phyloP scores from a whole-genome alignment of 2,797 vertebrate species.

The Lagodon rhomboides region DNA sequence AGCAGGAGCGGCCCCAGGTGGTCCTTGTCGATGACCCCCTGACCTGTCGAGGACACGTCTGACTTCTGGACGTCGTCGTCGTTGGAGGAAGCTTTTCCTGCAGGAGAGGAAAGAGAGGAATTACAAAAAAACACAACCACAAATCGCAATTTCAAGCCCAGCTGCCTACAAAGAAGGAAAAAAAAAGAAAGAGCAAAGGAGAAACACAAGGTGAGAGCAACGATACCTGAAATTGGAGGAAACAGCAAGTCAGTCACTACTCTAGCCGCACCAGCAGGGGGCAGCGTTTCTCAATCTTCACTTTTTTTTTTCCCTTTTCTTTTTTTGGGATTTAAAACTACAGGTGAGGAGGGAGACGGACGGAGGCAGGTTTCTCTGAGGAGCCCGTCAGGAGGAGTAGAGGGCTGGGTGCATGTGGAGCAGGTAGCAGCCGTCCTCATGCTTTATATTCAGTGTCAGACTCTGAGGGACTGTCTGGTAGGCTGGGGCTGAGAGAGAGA shows the following conservation, averaged over 20 bases:
- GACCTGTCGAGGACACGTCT: slow-evolving; percentile 96
- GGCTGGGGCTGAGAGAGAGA: slow-evolving; percentile 72
- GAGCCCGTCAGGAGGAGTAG: slow-evolving; percentile 75
- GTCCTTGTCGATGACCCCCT: slow-evolving; percentile 97
- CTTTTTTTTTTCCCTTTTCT: slow-evolving; percentile 18
- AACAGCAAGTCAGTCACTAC: slow-evolving; percentile 43
- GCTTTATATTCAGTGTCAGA: slow-evolving; percentile 86
- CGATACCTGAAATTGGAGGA: slow-evolving; percentile 61
- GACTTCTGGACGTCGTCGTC: slow-evolving; percentile 97
- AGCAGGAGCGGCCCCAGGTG: slow-evolving; percentile 93
- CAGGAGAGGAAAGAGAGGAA: neutral
- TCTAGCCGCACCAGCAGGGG: slow-evolving; percentile 77
- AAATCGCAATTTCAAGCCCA: slow-evolving; percentile 32
- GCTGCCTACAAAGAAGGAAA: slow-evolving; percentile 14
- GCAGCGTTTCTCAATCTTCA: slow-evolving; percentile 78
- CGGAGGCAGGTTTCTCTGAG: slow-evolving; percentile 71
- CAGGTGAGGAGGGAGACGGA: slow-evolving; percentile 78
- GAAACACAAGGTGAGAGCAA: slow-evolving; percentile 46
- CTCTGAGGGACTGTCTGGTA: slow-evolving; percentile 80
- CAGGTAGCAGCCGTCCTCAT: slow-evolving; percentile 81
- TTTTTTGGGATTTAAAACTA: slow-evolving; percentile 57
- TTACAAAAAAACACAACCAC: neutral
- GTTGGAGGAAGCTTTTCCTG: slow-evolving; percentile 91
- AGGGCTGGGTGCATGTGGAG: slow-evolving; percentile 81
- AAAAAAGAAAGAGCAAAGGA: slow-evolving; percentile 36